phyloP scores from a whole-genome alignment of 2,888 invertebrate genomes.

The Caenorhabditis auriculariae region DNA sequence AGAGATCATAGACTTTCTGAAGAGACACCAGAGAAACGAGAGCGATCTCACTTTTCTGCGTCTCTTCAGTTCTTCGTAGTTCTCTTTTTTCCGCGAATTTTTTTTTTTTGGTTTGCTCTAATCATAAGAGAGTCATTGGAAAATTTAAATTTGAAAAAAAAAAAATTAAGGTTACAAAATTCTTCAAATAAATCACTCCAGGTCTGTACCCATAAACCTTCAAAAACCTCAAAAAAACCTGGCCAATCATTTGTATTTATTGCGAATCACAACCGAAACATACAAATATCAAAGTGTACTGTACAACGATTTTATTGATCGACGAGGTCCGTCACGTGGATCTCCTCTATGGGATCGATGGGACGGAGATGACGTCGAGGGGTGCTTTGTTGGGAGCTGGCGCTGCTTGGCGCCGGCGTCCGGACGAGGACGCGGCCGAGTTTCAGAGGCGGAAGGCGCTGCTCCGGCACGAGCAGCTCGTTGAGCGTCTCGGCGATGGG shows the following conservation, averaged over 20 bases:
- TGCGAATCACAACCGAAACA: neutral
- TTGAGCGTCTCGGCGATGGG: slow-evolving; percentile 48
- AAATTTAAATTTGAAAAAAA: too few species aligned
- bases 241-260: neutral
- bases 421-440: slow-evolving; percentile 29
- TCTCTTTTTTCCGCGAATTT: too few species aligned
- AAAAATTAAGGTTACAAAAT: too few species aligned
- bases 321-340: slow-evolving; percentile 28
- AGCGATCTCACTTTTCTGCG: too few species aligned
- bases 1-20: too few species aligned
- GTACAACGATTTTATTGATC: too few species aligned
- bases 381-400: slow-evolving; percentile 33
- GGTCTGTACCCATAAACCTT: neutral
- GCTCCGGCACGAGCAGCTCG: slow-evolving; percentile 45
- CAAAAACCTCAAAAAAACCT: neutral
- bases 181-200: neutral
- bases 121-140: too few species aligned
- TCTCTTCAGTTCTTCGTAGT: too few species aligned
- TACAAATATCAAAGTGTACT: neutral
- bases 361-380: slow-evolving; percentile 5
- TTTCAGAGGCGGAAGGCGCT: slow-evolving; percentile 48
- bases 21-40: too few species aligned
- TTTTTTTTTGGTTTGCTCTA: too few species aligned
- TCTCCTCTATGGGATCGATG: slow-evolving; percentile 34
- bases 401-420: slow-evolving; percentile 23